phyloP scores from a whole-genome alignment of 2,888 invertebrate species.

The Vesta saturnalis region DNA sequence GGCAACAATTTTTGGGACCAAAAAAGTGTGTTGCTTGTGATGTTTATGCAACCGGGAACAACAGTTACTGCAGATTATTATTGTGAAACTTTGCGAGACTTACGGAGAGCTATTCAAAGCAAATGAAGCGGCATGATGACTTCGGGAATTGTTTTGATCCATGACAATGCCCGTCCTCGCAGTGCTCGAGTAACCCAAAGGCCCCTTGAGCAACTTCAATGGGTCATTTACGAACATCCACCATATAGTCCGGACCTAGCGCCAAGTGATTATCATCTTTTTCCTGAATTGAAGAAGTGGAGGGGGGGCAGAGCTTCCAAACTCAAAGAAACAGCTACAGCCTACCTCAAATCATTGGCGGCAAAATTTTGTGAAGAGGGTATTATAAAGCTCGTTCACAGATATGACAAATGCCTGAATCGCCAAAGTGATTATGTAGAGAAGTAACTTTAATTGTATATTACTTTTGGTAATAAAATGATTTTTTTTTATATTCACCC shows the following conservation, averaged over 20 bases:
- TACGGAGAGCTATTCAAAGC: conserved; percentile 7
- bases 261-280: neutral
- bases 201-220: neutral
- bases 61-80: too few species aligned
- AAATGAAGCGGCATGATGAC: neutral
- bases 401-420: conserved; percentile 8
- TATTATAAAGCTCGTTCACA: conserved; percentile 6
- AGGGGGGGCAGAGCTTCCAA: neutral
- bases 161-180: too few species aligned
- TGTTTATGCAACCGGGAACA: conserved; percentile 7
- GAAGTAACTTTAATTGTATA: neutral
- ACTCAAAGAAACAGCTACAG: neutral
- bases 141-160: neutral
- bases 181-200: too few species aligned
- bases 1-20: too few species aligned
- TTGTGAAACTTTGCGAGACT: conserved; percentile 1
- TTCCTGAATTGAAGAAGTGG: neutral
- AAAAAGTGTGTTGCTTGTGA: neutral
- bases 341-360: too few species aligned
- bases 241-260: too few species aligned
- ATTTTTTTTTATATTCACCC: neutral
- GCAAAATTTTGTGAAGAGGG: neutral
- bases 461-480: neutral
- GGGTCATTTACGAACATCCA: too few species aligned
- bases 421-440: neutral